Base-by-base conservation (phyloP, 2,888 invertebrate species). In the Eurytoma californica region DNA sequence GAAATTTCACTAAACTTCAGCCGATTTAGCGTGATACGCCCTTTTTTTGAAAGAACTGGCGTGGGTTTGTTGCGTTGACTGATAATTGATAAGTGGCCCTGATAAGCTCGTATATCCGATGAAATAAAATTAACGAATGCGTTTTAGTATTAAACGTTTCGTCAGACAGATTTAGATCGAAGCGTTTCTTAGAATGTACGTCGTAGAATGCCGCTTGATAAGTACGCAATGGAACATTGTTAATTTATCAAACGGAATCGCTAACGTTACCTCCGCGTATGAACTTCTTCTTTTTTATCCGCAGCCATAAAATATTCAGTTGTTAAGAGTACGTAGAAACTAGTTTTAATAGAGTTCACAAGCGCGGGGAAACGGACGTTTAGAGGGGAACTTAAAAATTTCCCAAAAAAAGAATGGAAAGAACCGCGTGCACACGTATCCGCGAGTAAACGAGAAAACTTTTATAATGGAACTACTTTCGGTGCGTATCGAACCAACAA, bases 361-460 rank as follows among this genome's bases (percentile, higher is more conserved):
- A 61, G 16, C 61, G 30, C 58, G 20, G 28, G 68, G 4, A 53
- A 72, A 30, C 18, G 9, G 57, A 24, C 13, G 60, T 47, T 70
- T 70, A 60, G 47, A 16, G 72, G 30, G 4, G 24, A 66, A 9
- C 57, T 73, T 66, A 39, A 66, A 57, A 47, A 13, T 72, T 72
- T 20, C 24, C 53, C 16, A 18, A 20, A 58, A 24, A 58, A 72
- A 63, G n/a, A n/a, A n/a, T n/a, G n/a, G n/a, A 63, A 13, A 30
- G 20, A 16, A 61, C 3, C 49, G 51, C 3, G 53, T 53, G 39
- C 7, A 39, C 39, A 30, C 4, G 14, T 24, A 39, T 49, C 14
- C 68, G 14, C 51, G 14, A 28, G 72, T 57, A 49, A 72, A 78
- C 57, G 72, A 72, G 72, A 77, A 77, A 77, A 77, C 72, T 77